Conservation (phyloP, 1,140 invertebrate species). For the Aplysia californica region DNA sequence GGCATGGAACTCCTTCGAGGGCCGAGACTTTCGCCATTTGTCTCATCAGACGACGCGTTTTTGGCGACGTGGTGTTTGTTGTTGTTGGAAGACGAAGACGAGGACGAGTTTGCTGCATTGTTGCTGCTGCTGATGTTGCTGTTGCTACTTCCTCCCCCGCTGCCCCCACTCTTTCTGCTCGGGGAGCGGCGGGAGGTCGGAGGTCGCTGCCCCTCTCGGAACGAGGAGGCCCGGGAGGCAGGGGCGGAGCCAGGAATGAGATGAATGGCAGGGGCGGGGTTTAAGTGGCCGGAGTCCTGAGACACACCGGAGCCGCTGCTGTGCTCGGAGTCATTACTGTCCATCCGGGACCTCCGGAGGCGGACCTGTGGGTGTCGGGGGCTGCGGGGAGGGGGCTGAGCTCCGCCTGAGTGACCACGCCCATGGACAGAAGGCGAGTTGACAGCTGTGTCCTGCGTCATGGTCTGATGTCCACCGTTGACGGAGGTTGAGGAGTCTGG, state of each 20-base stretch:
- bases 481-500: no score
- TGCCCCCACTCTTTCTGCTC: not conserved
- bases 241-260: not conserved
- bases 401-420: not conserved
- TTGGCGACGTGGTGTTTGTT: no score
- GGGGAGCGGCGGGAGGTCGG: not conserved
- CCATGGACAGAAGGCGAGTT: no score
- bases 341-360: not conserved
- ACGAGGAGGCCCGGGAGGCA: not conserved
- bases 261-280: not conserved
- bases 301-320: conserved; percentile 10
- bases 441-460: no score
- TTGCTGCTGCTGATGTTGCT: not conserved
- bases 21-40: not conserved
- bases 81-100: not conserved
- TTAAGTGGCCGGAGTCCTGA: not conserved
- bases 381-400: not conserved
- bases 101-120: not conserved
- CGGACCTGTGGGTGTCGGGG: not conserved
- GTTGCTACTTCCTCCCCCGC: not conserved
- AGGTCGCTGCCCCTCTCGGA: not conserved
- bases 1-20: conserved; percentile 47
- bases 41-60: not conserved
- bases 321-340: conserved; percentile 30
- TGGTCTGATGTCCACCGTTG: not conserved